Evolutionary conservation across 2,113 vertebrate species (phyloP).

Genomic region (Orycteropus afer): DNA sequence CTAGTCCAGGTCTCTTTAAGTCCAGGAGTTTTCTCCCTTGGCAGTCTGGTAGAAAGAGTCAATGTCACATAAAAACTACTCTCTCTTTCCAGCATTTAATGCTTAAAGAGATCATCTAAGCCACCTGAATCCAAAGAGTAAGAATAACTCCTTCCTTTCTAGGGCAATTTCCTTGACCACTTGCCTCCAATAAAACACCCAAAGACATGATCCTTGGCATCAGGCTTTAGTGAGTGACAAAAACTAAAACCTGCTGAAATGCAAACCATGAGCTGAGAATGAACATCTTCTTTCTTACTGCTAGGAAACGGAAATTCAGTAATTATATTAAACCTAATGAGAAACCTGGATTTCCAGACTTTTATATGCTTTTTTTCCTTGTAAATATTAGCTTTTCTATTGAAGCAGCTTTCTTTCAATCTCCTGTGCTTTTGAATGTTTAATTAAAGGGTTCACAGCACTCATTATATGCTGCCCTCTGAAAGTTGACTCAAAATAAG

Average conservation of each 20-base stretch:
- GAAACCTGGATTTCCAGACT: constrained; percentile 61
- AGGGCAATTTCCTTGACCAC: background rate
- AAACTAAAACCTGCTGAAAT: constrained; percentile 1
- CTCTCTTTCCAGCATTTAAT: background rate
- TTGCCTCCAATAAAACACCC: background rate
- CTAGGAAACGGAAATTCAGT: constrained; percentile 57
- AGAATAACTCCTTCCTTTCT: background rate
- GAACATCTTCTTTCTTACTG: constrained; percentile 58
- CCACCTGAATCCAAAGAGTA: background rate
- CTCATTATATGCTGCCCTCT: constrained; percentile 25
- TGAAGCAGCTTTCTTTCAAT: constrained; percentile 66
- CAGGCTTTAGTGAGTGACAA: background rate
- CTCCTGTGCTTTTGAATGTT: constrained; percentile 57
- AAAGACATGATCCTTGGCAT: background rate
- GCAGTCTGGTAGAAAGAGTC: background rate
- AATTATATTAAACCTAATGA: constrained; percentile 68
- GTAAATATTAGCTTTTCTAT: constrained; percentile 72
- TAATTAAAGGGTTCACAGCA: constrained; percentile 71
- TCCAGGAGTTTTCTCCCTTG: background rate
- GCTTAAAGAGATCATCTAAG: background rate
- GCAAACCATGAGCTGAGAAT: constrained; percentile 31
- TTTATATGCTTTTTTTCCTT: constrained; percentile 60
- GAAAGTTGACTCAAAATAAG: constrained; percentile 53
- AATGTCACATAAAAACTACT: constrained; percentile 34
- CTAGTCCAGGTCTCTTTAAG: background rate